These are phyloP conservation scores for Leptinotarsa texana DNA, from an alignment of 1,140 invertebrate species.

Conservation along the genomic window DNA sequence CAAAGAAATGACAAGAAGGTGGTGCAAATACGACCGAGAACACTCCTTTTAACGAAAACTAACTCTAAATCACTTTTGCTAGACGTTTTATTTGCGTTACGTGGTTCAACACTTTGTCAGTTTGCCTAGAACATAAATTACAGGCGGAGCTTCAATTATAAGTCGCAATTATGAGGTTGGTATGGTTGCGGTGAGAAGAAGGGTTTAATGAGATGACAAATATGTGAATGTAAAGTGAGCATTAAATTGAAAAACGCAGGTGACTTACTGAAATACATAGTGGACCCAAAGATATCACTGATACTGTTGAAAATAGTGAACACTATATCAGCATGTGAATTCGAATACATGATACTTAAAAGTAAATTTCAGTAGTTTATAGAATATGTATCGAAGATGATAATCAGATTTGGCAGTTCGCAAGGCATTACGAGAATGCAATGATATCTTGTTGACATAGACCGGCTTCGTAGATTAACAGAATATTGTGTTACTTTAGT, in stretches of 20 bases:
- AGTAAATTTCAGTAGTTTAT: too few relatives aligned
- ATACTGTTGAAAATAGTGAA: too few relatives aligned
- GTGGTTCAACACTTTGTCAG: constrained; percentile 10
- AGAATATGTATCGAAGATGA: too few relatives aligned
- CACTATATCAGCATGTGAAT: too few relatives aligned
- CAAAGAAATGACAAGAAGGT: constrained; percentile 1
- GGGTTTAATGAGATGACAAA: background rate
- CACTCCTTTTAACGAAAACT: constrained; percentile 5
- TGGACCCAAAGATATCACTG: too few relatives aligned
- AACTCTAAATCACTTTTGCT: constrained; percentile 8
- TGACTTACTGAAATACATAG: background rate
- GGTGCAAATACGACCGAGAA: background rate
- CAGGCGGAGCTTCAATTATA: constrained; percentile 3
- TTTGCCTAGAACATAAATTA: constrained; percentile 8
- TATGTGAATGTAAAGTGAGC: background rate
- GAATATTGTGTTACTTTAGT: too few relatives aligned
- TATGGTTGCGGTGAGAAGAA: background rate
- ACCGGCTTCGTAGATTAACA: too few relatives aligned
- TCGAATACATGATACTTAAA: too few relatives aligned
- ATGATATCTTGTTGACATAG: too few relatives aligned
- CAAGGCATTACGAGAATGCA: too few relatives aligned
- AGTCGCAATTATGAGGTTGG: background rate
- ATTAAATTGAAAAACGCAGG: background rate
- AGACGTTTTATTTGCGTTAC: constrained; percentile 16
- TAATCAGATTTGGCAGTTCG: too few relatives aligned